Evolutionary conservation across 2,113 vertebrate genomes (phyloP), one percentile per base, ranked within the genome.

Genomic region (Aldabrachelys gigantea): DNA sequence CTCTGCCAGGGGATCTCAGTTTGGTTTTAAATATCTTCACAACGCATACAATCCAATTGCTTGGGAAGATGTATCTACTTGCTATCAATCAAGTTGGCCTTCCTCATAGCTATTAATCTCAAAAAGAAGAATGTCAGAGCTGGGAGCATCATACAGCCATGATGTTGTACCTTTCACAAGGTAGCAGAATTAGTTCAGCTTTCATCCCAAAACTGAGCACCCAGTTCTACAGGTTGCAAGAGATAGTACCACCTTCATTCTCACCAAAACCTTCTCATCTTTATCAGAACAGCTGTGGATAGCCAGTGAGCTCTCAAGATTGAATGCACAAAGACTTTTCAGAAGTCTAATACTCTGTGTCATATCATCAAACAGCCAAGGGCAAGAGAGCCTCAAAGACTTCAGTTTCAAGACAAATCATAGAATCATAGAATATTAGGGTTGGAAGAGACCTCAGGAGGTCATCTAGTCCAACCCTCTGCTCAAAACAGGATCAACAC

Each of bases 61-160:
- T 25, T 57, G 49, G 4, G 54, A 54, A 10, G 31, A 53, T 35
- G 50, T 53, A 50, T 2, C 2, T 69, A 25, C 4, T 5, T 62
- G 31, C 50, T 72, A 22, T 0, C 0, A 56, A 25, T 76, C 0
- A 0, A 54, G 27, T 35, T 89, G 75, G 41, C 65, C 35, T 69
- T 69, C 31, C 62, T 65, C 31, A 35, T 65, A 13, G 14, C 22
- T 69, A 35, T 21, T 44, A 10, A 25, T 44, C 83, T 81, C 6
- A 75, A 0, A 1, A 72, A 72, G 62, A 69, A n/a, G 62, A 69
- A 38, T 19, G 21, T 72, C n/a, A 38, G n/a, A 22, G n/a, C 29
- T 50, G 27, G 38, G 41, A 76, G 38, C 0, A 0, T 38, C 65
- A 54, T 47, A 7, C 22, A 75, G n/a, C 49, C 79, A 44, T 21